These are phyloP conservation scores for Aporophyla nigra DNA, from an alignment of 2,888 invertebrate species.

Conservation along the genomic window DNA sequence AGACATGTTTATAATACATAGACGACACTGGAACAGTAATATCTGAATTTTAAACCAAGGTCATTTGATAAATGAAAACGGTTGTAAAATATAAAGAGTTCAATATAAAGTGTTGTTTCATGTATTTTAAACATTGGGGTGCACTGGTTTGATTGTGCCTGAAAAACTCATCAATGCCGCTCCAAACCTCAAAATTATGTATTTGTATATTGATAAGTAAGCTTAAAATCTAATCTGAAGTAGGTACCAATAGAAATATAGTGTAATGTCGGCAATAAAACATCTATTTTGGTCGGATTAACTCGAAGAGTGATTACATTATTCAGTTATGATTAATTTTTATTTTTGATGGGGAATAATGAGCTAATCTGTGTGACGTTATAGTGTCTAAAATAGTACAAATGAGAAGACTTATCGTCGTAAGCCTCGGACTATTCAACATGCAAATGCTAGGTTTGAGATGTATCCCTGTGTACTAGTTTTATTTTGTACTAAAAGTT, in stretches of 20 bases:
- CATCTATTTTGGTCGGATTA: slow-evolving; percentile 79
- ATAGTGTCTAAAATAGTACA: slow-evolving; percentile 92
- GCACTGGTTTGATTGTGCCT: slow-evolving; percentile 90
- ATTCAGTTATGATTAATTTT: slow-evolving; percentile 89
- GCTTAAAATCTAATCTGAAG: slow-evolving; percentile 82
- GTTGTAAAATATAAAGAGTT: slow-evolving; percentile 5
- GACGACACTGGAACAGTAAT: slow-evolving; percentile 67
- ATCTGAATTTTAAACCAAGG: slow-evolving; percentile 19
- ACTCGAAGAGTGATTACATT: slow-evolving; percentile 90
- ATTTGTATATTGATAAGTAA: slow-evolving; percentile 84
- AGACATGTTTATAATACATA: slow-evolving; percentile 85
- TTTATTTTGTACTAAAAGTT: slow-evolving; percentile 92
- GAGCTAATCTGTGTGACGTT: slow-evolving; percentile 90
- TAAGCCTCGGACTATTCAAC: slow-evolving; percentile 91
- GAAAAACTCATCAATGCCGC: slow-evolving; percentile 89
- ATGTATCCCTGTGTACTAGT: slow-evolving; percentile 92
- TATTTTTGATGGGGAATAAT: slow-evolving; percentile 87
- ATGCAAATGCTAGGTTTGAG: slow-evolving; percentile 91
- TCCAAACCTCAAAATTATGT: slow-evolving; percentile 90
- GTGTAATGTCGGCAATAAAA: slow-evolving; percentile 81
- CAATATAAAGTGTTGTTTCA: slow-evolving; percentile 71
- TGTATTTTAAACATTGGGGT: slow-evolving; percentile 88
- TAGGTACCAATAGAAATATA: slow-evolving; percentile 83
- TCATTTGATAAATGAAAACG: slow-evolving; percentile 25
- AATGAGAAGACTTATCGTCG: slow-evolving; percentile 92